These are phyloP conservation scores for Amiota mariae DNA, from an alignment of 2,888 invertebrate species.

Conservation along the genomic window DNA sequence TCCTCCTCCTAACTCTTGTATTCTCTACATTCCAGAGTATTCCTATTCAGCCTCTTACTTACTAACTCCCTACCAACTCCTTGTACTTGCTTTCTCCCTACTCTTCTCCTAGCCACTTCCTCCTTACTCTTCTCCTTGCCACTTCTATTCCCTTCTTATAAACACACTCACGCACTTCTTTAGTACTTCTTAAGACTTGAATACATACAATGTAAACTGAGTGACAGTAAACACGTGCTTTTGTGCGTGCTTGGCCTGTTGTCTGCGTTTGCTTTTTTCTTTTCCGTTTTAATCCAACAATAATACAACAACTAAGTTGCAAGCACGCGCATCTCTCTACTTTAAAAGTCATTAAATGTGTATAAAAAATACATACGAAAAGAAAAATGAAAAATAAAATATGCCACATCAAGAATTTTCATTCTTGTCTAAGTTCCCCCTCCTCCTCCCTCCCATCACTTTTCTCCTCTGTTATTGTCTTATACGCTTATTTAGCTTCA, in stretches of 20 bases:
- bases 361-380: not conserved
- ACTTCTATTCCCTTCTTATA: not conserved
- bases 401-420: not conserved
- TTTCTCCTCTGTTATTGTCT: too few species aligned
- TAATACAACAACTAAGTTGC: not conserved
- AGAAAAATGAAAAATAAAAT: not conserved
- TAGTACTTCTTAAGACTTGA: too few species aligned
- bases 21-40: too few species aligned
- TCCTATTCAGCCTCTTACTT: not conserved
- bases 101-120: too few species aligned
- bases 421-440: not conserved
- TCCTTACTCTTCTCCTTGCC: not conserved
- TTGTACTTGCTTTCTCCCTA: too few species aligned
- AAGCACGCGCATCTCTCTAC: not conserved
- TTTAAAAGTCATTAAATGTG: constrained; percentile 21
- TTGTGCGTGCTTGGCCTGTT: constrained; percentile 11
- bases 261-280: not conserved
- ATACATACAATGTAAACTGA: constrained; percentile 30
- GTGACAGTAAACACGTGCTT: constrained; percentile 57
- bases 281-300: not conserved
- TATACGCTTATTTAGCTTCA: too few species aligned
- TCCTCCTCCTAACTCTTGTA: too few species aligned
- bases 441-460: too few species aligned
- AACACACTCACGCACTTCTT: too few species aligned
- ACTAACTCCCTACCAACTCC: not conserved